These are phyloP conservation scores for Podotricha telesiphe DNA, from an alignment of 2,888 invertebrate species.

Conservation along the genomic window DNA sequence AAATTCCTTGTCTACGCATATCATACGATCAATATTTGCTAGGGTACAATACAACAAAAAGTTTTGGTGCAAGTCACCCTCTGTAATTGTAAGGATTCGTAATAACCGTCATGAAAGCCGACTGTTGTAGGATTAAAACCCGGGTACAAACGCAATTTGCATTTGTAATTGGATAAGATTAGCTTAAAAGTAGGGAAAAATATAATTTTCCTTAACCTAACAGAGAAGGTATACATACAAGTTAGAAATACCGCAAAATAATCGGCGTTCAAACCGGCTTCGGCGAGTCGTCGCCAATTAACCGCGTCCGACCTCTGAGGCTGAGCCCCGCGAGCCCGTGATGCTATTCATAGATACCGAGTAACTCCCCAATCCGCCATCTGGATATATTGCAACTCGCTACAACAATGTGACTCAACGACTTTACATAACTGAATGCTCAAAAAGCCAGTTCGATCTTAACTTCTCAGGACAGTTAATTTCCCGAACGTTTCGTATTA, in stretches of 20 bases:
- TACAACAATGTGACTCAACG: conserved; percentile 44
- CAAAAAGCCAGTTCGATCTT: conserved; percentile 35
- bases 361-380: conserved; percentile 45
- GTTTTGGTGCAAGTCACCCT: conserved; percentile 57
- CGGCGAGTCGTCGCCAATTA: conserved; percentile 74
- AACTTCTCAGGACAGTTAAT: conserved; percentile 17
- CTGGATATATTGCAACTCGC: conserved; percentile 43
- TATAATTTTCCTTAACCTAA: conserved; percentile 13
- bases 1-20: background rate
- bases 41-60: conserved; percentile 70
- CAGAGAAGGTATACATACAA: conserved; percentile 44
- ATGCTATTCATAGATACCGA: conserved; percentile 65
- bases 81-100: conserved; percentile 64
- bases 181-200: background rate
- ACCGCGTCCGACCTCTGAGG: conserved; percentile 74
- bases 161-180: background rate
- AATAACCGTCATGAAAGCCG: conserved; percentile 71
- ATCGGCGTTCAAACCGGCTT: conserved; percentile 71
- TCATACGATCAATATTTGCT: conserved; percentile 71
- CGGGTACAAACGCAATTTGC: conserved; percentile 34
- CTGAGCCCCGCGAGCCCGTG: conserved; percentile 55
- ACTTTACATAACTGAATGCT: conserved; percentile 44
- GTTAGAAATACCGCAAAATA: conserved; percentile 74
- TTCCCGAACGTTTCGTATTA: conserved; percentile 15
- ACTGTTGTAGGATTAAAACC: conserved; percentile 50